A percentile compares a stretch with the other conserved stretches of the same genome.
phyloP scores from a whole-genome alignment of 2,888 invertebrate species.

The Dromius quadrimaculatus region DNA sequence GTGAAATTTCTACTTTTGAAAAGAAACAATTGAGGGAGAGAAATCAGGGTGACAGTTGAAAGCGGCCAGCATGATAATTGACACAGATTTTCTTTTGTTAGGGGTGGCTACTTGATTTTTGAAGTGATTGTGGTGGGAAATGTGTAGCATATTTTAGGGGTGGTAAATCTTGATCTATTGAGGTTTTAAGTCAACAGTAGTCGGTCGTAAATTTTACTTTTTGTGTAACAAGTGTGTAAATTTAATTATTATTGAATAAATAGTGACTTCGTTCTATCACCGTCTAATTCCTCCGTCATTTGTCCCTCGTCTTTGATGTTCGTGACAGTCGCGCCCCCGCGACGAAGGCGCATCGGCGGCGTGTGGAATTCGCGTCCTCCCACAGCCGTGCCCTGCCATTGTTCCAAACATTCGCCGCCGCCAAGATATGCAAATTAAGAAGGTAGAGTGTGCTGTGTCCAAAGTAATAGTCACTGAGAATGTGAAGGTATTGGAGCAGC shows the following conservation, averaged over 20 bases:
- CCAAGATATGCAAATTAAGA: background rate
- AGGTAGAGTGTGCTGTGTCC: background rate
- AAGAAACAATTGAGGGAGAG: background rate
- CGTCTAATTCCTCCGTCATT: background rate
- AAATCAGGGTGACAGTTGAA: background rate
- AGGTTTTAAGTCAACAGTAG: background rate
- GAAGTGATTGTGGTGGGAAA: background rate
- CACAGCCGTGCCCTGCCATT: conserved; percentile 29
- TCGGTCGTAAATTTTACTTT: conserved; percentile 1
- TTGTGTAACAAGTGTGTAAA: no score
- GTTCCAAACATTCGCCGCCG: background rate
- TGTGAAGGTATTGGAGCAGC: background rate
- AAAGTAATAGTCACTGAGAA: background rate
- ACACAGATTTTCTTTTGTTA: conserved; percentile 36
- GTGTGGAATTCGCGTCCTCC: conserved; percentile 36
- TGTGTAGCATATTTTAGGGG: background rate
- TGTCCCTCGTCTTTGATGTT: no score
- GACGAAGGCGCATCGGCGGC: background rate
- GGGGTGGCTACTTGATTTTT: conserved; percentile 9
- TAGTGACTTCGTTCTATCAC: background rate
- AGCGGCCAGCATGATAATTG: conserved; percentile 40
- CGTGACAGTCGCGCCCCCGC: conserved; percentile 26
- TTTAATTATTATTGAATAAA: no score
- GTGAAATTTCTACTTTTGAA: conserved; percentile 15
- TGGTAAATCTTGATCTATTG: background rate